A percentile compares a stretch with the other conserved stretches of the same genome.
phyloP scores from a whole-genome alignment of 2,797 vertebrate species.

The Aeoliscus strigatus region DNA sequence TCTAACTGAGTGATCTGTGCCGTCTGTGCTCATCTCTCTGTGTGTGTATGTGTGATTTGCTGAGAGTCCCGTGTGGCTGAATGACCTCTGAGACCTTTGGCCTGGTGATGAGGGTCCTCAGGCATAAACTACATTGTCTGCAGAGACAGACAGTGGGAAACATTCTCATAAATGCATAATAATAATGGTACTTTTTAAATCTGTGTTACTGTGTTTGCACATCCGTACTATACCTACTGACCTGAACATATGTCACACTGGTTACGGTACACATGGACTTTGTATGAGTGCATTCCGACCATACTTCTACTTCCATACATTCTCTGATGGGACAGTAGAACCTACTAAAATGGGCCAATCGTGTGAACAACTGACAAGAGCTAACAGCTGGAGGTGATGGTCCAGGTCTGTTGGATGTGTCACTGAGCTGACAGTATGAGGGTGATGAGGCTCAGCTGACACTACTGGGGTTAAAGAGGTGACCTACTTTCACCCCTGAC shows the following conservation, averaged over 20 bases:
- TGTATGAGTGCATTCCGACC: neutral
- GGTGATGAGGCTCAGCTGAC: constrained; percentile 45
- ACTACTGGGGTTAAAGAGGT: constrained; percentile 45
- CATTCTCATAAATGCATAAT: too few relatives aligned
- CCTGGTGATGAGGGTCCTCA: constrained; percentile 25
- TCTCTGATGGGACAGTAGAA: constrained; percentile 24
- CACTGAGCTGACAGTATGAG: constrained; percentile 48
- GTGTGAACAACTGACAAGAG: constrained; percentile 66
- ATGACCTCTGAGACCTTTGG: constrained; percentile 55
- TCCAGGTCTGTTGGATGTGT: constrained; percentile 39
- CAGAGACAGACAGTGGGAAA: constrained; percentile 1
- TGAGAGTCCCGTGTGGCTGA: constrained; percentile 24
- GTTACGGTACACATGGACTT: neutral
- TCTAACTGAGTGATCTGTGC: constrained; percentile 36
- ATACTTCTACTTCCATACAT: too few relatives aligned
- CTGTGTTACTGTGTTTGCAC: too few relatives aligned
- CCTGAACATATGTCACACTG: too few relatives aligned
- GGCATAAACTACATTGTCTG: constrained; percentile 21
- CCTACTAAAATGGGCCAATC: constrained; percentile 30
- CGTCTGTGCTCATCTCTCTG: constrained; percentile 35
- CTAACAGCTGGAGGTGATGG: constrained; percentile 66
- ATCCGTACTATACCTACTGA: too few relatives aligned
- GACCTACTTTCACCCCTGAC: constrained; percentile 67
- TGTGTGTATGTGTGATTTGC: constrained; percentile 5
- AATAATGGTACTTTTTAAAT: too few relatives aligned